Conservation (phyloP, 1,140 invertebrate species). For the Magallana angulata region DNA sequence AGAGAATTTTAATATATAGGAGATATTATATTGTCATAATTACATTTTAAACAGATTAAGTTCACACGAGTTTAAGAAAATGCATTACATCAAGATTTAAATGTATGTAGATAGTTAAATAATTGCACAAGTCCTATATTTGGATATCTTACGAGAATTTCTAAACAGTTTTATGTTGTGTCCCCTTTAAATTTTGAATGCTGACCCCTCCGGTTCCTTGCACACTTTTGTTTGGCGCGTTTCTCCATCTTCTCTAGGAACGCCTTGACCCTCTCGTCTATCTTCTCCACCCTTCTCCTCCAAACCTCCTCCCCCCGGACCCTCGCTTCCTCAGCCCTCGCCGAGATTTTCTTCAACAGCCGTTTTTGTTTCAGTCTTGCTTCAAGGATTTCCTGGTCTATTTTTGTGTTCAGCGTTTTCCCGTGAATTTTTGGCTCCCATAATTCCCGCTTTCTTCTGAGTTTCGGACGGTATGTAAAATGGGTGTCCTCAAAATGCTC, state of each 20-base stretch:
- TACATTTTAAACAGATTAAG: no score
- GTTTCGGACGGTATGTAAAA: neutral
- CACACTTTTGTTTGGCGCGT: neutral
- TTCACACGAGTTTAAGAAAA: no score
- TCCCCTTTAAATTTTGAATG: no score
- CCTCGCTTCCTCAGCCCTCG: neutral
- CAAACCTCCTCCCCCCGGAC: neutral
- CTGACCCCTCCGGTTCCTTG: neutral
- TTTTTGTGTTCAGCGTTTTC: neutral
- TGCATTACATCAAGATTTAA: no score
- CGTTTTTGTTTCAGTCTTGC: slow-evolving; percentile 7
- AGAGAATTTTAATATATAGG: no score
- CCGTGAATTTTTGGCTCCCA: slow-evolving; percentile 1
- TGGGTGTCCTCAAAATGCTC: neutral
- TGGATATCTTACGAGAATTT: no score
- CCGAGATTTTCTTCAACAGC: neutral
- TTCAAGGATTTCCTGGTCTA: neutral
- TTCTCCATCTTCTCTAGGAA: slow-evolving; percentile 4
- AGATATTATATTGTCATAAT: no score
- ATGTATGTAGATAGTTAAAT: no score
- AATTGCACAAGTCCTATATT: no score
- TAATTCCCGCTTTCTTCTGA: slow-evolving; percentile 22
- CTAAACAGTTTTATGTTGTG: no score
- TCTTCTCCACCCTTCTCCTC: neutral
- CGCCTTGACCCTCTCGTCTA: neutral